Percentiles rank a stretch among this genome's conserved stretches.
These are phyloP conservation scores for Hephaestus fuliginosus DNA, from an alignment of 2,797 vertebrate genomes.

Conservation along the genomic window DNA sequence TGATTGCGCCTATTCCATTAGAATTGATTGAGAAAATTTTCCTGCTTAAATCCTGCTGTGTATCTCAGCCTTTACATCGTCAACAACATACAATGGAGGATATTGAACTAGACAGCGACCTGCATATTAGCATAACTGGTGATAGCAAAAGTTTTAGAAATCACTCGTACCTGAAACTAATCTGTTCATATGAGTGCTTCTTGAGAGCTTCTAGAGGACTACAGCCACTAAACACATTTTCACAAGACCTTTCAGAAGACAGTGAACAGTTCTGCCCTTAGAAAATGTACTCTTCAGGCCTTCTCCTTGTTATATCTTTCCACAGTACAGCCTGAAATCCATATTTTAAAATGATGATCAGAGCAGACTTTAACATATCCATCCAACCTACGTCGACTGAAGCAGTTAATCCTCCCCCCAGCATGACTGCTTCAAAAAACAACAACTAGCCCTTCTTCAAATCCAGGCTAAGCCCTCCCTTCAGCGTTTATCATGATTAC, in stretches of 20 bases:
- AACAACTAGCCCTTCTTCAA: not conserved
- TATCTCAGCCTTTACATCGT: not conserved
- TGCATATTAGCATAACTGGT: no score
- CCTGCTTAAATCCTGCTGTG: not conserved
- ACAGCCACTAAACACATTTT: not conserved
- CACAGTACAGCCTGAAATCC: not conserved
- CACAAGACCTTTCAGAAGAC: not conserved
- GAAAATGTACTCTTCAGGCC: not conserved
- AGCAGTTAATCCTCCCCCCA: not conserved
- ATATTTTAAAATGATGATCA: not conserved
- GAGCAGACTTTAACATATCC: not conserved
- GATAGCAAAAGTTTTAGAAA: no score
- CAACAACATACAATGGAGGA: no score
- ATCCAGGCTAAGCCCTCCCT: not conserved
- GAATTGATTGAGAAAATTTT: not conserved
- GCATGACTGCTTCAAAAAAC: not conserved
- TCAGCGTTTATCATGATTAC: slow-evolving; percentile 51
- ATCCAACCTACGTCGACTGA: not conserved
- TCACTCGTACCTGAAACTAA: not conserved
- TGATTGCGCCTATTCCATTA: no score
- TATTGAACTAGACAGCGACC: not conserved
- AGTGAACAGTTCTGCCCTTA: not conserved
- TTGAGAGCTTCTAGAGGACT: no score
- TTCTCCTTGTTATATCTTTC: not conserved
- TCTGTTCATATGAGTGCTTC: not conserved